Evolutionary conservation across 2,888 invertebrate species (phyloP), one percentile per base, ranked within the genome.

Genomic region (Silvanus unidentatus): DNA sequence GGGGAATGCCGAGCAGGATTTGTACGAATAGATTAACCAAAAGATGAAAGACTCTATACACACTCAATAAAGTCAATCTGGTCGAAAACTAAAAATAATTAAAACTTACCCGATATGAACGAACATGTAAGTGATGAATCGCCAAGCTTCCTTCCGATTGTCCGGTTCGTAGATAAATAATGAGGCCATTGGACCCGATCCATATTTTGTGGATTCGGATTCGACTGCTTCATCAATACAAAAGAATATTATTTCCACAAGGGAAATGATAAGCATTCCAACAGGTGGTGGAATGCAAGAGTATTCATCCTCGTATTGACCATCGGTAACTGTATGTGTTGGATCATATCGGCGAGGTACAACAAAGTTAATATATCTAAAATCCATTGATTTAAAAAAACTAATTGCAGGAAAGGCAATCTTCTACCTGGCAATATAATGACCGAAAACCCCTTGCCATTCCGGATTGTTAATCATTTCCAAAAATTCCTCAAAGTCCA

Each of bases 61-160:
- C n/a, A n/a, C n/a, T n/a, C n/a, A 59, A n/a, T n/a, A 50, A 42
- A 45, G 39, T 48, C 37, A 43, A 8, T 1, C 38, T 13, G 30
- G 13, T 32, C 39, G 22, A 39, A 46, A 34, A 36, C 10, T 44
- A 12, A 9, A 39, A 38, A 43, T 28, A 39, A 30, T 29, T 29
- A 13, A 15, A 14, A 64, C 81, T 76, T 68, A 88, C 87, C 94
- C 94, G 49, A 92, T 87, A 71, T 97, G 97, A 15, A 97, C 91
- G 67, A 97, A 85, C 93, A 96, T 96, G 67, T 99, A 99, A 1
- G 91, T 88, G 39, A 95, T 60, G 69, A 85, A 98, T 60, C 98
- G 77, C 98, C 98, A 99, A 1, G 84, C 86, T 73, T 99, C 88
- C 43, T 84, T 77, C 49, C 96, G 79, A 62, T 82, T 81, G 48